Evolutionary conservation across 2,113 vertebrate genomes (phyloP), one percentile per base, ranked within the genome.

Genomic region (Scolopax mira): DNA sequence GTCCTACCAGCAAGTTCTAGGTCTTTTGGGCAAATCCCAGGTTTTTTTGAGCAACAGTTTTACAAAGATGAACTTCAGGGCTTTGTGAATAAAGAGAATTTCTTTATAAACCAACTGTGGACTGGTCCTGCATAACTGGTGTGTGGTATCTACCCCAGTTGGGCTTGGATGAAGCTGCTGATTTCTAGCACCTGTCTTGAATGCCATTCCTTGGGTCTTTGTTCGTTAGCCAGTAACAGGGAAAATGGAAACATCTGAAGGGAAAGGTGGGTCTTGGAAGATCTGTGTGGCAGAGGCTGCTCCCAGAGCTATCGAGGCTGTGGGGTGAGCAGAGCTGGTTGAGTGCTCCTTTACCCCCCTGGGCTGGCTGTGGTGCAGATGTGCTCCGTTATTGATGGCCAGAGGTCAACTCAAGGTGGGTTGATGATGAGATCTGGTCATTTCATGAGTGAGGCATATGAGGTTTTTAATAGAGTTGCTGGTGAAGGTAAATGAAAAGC

Each of bases 381-480:
- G 19, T 3, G 17, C 18, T 75, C 64, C 2, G 7, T 64, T 33
- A 5, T 1, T 52, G 64, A 42, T 79, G 66, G 85, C 37, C 19
- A 42, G 66, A 54, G 31, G 42, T 73, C 64, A 75, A 0, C 89
- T 69, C 80, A 18, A 7, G 42, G 61, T 21, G 5, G 55, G 39
- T 30, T 69, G 54, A 61, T 27, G 70, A 79, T 66, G 64, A 79
- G 60, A 71, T 44, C 37, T 31, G 18, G 2, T 4, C 9, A 5
- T 19, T 78, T 86, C 65, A 24, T 7, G 52, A 62, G 57, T 10
- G n/a, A 60, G 54, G 39, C 15, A 12, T 18, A 13, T 7, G 25
- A 41, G 58, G 33, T 77, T 87, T 93, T 87, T 91, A 42, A 90
- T n/a, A 18, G 92, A 92, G 83, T 90, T 90, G 73, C 73, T 55